Evolutionary conservation across 2,113 vertebrate genomes (phyloP), one percentile per base, ranked within the genome.

Genomic region (Hippocampus abdominalis): DNA sequence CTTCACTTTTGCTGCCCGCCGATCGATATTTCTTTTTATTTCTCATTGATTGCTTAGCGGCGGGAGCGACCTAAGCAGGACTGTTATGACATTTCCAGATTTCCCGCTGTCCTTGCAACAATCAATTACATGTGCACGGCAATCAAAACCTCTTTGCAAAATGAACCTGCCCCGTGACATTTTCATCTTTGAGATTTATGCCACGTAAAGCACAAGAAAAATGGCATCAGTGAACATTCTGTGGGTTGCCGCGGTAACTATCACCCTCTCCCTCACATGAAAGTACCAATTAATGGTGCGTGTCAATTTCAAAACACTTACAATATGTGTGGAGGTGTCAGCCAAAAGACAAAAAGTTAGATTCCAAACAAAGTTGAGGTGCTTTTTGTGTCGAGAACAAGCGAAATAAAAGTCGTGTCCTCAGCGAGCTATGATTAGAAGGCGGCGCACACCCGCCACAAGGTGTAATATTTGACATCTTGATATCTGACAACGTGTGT

Each of bases 11-110:
- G 84, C 88, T 68, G 80, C 81, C 86, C 75, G 57, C 84, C 79
- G 91, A 93, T 93, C 92, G 84, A 93, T 93, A 91, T 88, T 88
- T 89, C 88, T 92, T 93, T 93, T 93, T 92, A 91, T 91, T 90
- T 90, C 84, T 79, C 91, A 93, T 93, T 90, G 92, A 93, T 93
- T 86, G 91, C 89, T 83, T 79, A 79, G 91, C 86, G 81, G 90
- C 89, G 90, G 91, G 90, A 92, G 88, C 87, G 84, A 92, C 88
- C 90, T 91, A 91, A 92, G 90, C 91, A 90, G 89, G 87, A 86
- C 90, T 93, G 92, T 93, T 93, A 93, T 93, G 92, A 93, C 92
- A 93, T 92, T 92, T 92, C 92, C 90, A 92, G 91, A 92, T 92
- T 92, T 92, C 92, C 92, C 90, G 89, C 92, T 91, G 92, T 93